Evolutionary conservation across 53 echinoderm and acorn worm species (phyloP).

Genomic region (Holothuria leucospilota): DNA sequence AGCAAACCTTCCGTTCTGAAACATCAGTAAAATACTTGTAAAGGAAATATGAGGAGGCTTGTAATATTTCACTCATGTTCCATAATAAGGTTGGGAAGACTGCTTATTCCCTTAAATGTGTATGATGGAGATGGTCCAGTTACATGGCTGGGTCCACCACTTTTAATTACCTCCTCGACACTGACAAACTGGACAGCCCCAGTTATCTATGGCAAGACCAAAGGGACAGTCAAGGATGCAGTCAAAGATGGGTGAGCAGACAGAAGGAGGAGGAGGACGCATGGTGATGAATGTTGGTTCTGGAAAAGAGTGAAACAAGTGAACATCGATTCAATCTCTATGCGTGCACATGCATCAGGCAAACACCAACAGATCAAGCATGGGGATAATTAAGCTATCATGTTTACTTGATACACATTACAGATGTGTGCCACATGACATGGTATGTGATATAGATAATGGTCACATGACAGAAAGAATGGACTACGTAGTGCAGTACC

Average conservation of each 20-base stretch:
- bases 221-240: constrained; percentile 64
- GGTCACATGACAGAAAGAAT: too few species aligned
- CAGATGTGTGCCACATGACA: too few species aligned
- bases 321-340: too few species aligned
- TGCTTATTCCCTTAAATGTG: background rate
- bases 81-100: too few species aligned
- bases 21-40: too few species aligned
- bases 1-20: too few species aligned
- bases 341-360: constrained; percentile 5
- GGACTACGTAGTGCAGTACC: too few species aligned
- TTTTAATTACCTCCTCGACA: constrained; percentile 61
- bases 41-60: too few species aligned
- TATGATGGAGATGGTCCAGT: background rate
- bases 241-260: constrained; percentile 53
- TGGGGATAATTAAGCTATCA: background rate
- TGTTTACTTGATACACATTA: too few species aligned
- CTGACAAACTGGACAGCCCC: constrained; percentile 67
- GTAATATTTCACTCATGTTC: too few species aligned
- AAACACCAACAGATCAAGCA: background rate
- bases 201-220: constrained; percentile 55
- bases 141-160: background rate
- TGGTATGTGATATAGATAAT: too few species aligned
- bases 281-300: constrained; percentile 65
- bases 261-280: constrained; percentile 26
- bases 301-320: constrained; percentile 25